Conservation (phyloP, 2,888 invertebrate genomes). For the Dendrolimus houi region DNA sequence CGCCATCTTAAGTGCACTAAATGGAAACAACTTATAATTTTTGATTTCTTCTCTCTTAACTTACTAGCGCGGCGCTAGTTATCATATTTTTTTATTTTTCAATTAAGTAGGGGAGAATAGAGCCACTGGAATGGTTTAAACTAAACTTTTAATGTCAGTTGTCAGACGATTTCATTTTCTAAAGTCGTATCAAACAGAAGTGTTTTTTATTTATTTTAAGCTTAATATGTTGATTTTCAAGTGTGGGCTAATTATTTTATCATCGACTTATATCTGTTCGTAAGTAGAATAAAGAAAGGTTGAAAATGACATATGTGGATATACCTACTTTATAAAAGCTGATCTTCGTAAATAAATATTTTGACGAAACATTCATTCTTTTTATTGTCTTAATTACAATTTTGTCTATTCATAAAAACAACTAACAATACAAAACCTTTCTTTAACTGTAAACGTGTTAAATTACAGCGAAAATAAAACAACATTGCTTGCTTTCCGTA, state of each 20-base stretch:
- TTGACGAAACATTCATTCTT: neutral
- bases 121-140: no score
- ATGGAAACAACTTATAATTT: no score
- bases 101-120: no score
- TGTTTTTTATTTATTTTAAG: neutral
- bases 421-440: no score
- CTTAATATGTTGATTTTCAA: slow-evolving; percentile 58
- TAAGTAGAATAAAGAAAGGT: slow-evolving; percentile 32
- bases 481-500: slow-evolving; percentile 19
- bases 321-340: no score
- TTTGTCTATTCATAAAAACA: neutral
- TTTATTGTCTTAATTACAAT: slow-evolving; percentile 5
- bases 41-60: no score
- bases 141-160: no score
- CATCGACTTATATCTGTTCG: slow-evolving; percentile 57
- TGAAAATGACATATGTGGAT: slow-evolving; percentile 1
- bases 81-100: no score
- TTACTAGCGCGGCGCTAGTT: no score
- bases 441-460: neutral
- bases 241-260: slow-evolving; percentile 51
- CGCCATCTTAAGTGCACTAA: no score
- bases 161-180: no score
- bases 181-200: neutral
- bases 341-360: no score
- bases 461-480: neutral